Conservation (phyloP, 2,888 invertebrate genomes). For the Agonum fuliginosum region DNA sequence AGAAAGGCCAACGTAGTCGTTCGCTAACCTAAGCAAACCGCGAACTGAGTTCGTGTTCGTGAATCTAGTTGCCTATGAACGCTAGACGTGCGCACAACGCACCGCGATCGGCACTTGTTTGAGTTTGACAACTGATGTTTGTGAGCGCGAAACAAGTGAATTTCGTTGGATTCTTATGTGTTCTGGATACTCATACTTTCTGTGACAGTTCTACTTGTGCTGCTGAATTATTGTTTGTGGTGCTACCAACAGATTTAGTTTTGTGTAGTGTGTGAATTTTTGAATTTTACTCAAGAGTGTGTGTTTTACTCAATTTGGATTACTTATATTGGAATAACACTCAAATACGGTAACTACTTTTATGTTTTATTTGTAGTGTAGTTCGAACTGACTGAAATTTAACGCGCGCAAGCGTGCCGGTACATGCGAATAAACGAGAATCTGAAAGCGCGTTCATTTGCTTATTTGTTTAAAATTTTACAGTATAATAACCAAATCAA, state of each 20-base stretch:
- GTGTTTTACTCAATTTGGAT: neutral
- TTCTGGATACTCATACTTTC: too few relatives aligned
- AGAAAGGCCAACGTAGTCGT: neutral
- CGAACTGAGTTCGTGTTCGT: neutral
- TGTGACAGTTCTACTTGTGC: too few relatives aligned
- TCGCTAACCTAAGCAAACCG: conserved; percentile 20
- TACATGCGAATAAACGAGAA: too few relatives aligned
- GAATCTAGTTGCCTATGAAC: conserved; percentile 38
- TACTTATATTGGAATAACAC: conserved; percentile 9
- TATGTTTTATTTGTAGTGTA: neutral
- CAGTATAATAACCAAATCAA: too few relatives aligned
- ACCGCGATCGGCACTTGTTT: neutral
- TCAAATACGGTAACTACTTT: conserved; percentile 6
- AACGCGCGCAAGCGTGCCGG: too few relatives aligned
- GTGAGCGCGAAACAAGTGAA: neutral
- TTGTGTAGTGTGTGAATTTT: neutral
- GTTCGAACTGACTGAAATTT: too few relatives aligned
- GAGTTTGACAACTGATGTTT: conserved; percentile 27
- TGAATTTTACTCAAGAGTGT: too few relatives aligned
- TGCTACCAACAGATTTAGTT: neutral
- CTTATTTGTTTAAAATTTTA: too few relatives aligned
- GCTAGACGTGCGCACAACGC: conserved; percentile 21
- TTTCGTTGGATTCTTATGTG: neutral
- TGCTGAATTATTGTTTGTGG: too few relatives aligned
- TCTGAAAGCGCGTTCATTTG: too few relatives aligned